Conservation (phyloP, 2,113 vertebrate genomes). For the Tachuris rubrigastra region DNA sequence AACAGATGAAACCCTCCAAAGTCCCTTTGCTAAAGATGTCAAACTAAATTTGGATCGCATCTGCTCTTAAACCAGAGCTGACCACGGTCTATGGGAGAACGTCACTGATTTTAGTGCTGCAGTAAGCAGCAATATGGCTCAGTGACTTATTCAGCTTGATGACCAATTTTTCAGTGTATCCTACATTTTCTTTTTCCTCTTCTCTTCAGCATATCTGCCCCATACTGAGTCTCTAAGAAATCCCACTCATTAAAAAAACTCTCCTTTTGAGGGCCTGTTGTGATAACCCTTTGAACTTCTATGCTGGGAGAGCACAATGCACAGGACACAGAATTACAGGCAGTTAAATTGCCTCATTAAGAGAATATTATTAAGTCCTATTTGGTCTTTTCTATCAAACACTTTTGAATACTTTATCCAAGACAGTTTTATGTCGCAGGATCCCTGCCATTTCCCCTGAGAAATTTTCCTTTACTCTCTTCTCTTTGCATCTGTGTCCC, state of each 20-base stretch:
- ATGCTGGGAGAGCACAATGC: neutral
- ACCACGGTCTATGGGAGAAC: neutral
- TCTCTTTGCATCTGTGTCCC: neutral
- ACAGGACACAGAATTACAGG: conserved; percentile 17
- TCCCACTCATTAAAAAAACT: conserved; percentile 21
- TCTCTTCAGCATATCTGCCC: conserved; percentile 9
- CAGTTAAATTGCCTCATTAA: conserved; percentile 55
- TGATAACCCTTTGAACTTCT: conserved; percentile 57
- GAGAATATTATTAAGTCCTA: neutral
- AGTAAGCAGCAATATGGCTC: neutral
- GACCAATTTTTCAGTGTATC: neutral
- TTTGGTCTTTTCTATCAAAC: neutral
- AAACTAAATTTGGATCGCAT: neutral
- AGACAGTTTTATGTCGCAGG: neutral
- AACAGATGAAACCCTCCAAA: neutral
- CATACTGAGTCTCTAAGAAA: conserved; percentile 37
- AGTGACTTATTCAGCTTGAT: neutral
- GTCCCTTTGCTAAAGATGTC: neutral
- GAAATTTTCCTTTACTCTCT: conserved; percentile 14
- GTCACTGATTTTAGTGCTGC: neutral
- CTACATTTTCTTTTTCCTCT: neutral
- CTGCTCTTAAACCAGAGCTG: neutral
- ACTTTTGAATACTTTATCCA: conserved; percentile 9
- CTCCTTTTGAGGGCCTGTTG: conserved; percentile 46
- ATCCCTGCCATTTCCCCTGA: neutral